phyloP scores from a whole-genome alignment of 2,888 invertebrate genomes.

The Rhynchonema sp. region DNA sequence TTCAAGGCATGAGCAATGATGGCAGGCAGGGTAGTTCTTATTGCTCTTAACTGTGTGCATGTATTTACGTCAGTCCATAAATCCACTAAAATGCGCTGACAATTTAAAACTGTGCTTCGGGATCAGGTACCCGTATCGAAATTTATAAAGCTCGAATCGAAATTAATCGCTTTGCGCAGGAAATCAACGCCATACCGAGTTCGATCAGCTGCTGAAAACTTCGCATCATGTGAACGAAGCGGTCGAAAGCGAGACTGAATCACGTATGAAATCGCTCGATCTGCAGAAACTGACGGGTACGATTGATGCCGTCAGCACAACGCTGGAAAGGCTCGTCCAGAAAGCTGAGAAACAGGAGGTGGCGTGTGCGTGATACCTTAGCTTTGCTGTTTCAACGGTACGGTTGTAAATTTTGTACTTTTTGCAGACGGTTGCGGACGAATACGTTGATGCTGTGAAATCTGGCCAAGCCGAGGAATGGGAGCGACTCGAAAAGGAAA shows the following conservation, averaged over 20 bases:
- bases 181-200: not conserved
- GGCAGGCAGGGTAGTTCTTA: no score
- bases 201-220: not conserved
- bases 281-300: not conserved
- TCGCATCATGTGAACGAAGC: not conserved
- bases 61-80: no score
- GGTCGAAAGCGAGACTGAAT: not conserved
- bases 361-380: not conserved
- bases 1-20: no score
- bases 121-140: no score
- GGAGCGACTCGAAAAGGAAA: not conserved
- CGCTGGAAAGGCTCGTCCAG: not conserved
- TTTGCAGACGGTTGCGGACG: not conserved
- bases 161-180: no score
- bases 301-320: not conserved
- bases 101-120: no score
- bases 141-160: no score
- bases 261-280: not conserved
- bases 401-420: no score
- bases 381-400: not conserved
- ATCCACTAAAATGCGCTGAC: no score
- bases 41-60: no score
- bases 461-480: not conserved
- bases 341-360: not conserved
- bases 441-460: not conserved